Base-by-base conservation (phyloP, 2,888 invertebrate species). In the Mythimna vitellina region DNA sequence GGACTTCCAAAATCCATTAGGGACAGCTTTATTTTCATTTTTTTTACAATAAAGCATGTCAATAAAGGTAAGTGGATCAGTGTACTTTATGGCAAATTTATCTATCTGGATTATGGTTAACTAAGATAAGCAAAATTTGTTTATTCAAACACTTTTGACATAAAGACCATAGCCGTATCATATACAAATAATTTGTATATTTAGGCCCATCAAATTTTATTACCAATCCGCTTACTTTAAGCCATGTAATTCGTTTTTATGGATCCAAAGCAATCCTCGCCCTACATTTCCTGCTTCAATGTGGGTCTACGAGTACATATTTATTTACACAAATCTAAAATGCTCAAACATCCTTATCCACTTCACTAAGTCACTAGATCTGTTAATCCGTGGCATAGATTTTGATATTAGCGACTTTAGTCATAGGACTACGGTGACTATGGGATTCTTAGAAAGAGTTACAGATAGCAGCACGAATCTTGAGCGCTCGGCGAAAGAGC, bases 141-240 rank as follows among this genome's bases (percentile, higher is more conserved):
- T 51, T 51, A 51, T 20, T 49, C 20, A 20, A 49, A 49, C n/a
- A n/a, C 29, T 29, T 17, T 54, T 75, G 71, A 75, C 35, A 32
- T 65, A 46, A 17, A 65, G 8, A 46, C 12, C 53, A 54, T 51
- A 73, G 14, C 25, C 12, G 3, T 6, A 14, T 7, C 6, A 29
- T 8, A 7, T 1, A 25, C 3, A 53, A 53, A 53, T 4, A 22
- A 38, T 46, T 46, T 46, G 25, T 35, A 9, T 58, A n/a, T 49
- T 38, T 25, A 38, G 20, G 8, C 35, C 9, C 14, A 6, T 32
- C 22, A 4, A 9, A 7, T n/a, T 53, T 29, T 60, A 70, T 54
- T 17, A 35, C 25, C 32, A 6, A 35, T 10, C 32, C 32, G 17
- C 69, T 42, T 32, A 56, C 4, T n/a, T 10, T 20, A 65, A 32